phyloP scores from a whole-genome alignment of 2,888 invertebrate genomes.

The Synergus itoensis region DNA sequence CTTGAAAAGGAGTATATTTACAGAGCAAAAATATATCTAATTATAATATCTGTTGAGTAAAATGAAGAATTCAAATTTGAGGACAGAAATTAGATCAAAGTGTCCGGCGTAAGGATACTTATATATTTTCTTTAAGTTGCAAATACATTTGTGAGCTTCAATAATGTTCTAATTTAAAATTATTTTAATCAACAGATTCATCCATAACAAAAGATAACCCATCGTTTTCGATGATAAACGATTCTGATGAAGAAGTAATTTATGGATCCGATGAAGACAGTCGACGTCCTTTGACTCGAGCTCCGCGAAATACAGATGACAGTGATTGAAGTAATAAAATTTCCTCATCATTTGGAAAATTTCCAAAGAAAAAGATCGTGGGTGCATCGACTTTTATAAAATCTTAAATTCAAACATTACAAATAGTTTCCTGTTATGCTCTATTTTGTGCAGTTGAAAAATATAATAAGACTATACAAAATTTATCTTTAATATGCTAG shows the following conservation, averaged over 20 bases:
- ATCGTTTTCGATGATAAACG: constrained; percentile 98
- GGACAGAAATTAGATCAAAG: no score
- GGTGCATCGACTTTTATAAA: not conserved
- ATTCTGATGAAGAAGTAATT: constrained; percentile 97
- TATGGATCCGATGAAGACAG: constrained; percentile 96
- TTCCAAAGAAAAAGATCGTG: not conserved
- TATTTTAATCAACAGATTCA: constrained; percentile 82
- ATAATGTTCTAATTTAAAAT: not conserved
- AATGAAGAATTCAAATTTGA: no score
- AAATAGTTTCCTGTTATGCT: constrained; percentile 33
- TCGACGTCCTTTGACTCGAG: constrained; percentile 87
- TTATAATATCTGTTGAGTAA: no score
- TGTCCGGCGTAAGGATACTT: constrained; percentile 14
- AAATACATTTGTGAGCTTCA: not conserved
- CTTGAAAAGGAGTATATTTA: no score
- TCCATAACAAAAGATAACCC: constrained; percentile 98
- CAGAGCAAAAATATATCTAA: no score
- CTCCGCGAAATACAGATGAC: constrained; percentile 84
- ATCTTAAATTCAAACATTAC: not conserved
- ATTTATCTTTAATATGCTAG: constrained; percentile 33
- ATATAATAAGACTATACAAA: constrained; percentile 31
- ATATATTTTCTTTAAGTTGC: not conserved
- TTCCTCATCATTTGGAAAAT: not conserved
- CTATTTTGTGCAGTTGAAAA: constrained; percentile 30
- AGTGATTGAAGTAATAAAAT: constrained; percentile 81